Evolutionary conservation across 2,113 vertebrate genomes (phyloP).

Genomic region (Mormyrus iriodes): DNA sequence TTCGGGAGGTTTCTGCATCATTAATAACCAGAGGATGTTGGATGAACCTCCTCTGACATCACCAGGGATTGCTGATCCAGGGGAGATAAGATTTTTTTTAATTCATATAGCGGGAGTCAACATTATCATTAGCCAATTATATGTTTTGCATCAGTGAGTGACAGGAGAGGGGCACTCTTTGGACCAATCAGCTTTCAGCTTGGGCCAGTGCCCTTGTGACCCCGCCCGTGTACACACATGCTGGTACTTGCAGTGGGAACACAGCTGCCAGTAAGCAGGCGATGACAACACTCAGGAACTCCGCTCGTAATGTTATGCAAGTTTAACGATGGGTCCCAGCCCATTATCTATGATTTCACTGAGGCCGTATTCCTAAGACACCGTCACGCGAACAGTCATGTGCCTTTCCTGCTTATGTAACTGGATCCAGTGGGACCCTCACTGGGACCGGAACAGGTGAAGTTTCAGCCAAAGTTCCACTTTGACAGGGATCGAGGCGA

Average conservation of each 20-base stretch:
- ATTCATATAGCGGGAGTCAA: too few species aligned
- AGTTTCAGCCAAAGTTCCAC: background rate
- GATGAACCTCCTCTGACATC: background rate
- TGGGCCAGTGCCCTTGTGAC: background rate
- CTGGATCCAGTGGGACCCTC: background rate
- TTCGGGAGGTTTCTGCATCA: background rate
- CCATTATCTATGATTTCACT: background rate
- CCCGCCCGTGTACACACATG: background rate
- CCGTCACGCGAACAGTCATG: background rate
- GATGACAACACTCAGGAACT: background rate
- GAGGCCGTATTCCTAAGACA: too few species aligned
- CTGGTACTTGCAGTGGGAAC: background rate
- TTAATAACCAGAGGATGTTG: background rate
- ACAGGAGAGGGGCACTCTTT: background rate
- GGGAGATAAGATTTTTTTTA: background rate
- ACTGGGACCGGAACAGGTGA: background rate
- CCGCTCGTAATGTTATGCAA: background rate
- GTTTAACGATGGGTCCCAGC: background rate
- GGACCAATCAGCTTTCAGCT: background rate
- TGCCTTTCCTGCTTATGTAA: background rate
- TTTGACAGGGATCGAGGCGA: background rate
- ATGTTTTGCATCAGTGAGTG: background rate
- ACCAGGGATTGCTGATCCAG: background rate
- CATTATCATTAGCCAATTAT: background rate
- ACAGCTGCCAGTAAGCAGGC: background rate